A percentile compares a stretch with the other conserved stretches of the same genome.
Conservation (phyloP, 2,797 vertebrate genomes). For the Tauraco hartlaubi region DNA sequence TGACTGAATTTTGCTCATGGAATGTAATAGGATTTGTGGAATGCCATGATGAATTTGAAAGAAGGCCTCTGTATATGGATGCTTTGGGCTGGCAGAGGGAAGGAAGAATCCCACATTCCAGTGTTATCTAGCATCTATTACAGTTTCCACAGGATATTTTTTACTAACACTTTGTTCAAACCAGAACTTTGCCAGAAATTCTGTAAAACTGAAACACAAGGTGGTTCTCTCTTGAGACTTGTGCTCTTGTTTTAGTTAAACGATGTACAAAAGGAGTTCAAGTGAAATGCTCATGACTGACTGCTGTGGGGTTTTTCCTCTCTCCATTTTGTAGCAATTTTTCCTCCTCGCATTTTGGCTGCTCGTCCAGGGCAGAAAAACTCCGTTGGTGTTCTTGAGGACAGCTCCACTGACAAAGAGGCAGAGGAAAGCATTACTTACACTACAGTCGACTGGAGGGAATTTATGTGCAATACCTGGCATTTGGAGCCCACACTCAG, state of each 20-base stretch:
- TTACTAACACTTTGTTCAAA: background rate
- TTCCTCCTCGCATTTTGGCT: constrained; percentile 90
- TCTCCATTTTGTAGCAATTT: constrained; percentile 85
- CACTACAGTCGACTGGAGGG: constrained; percentile 97
- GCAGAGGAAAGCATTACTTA: constrained; percentile 91
- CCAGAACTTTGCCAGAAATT: background rate
- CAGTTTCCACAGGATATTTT: background rate
- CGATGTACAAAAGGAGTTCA: background rate
- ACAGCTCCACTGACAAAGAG: constrained; percentile 83
- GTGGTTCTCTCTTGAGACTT: background rate
- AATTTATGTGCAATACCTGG: constrained; percentile 99
- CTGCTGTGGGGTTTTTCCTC: background rate
- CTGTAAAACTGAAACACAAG: background rate
- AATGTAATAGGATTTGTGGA: background rate
- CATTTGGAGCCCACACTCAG: constrained; percentile 97
- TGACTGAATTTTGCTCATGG: background rate
- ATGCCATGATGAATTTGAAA: background rate
- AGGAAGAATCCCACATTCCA: background rate
- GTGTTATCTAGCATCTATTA: background rate
- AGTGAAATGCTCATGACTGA: background rate
- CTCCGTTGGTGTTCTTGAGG: constrained; percentile 88
- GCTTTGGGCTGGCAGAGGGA: background rate
- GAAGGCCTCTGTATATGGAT: background rate
- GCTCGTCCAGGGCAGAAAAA: constrained; percentile 94
- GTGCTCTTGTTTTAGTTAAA: background rate